These are phyloP conservation scores for Champsocephalus gunnari DNA, from an alignment of 2,797 vertebrate genomes.

Conservation along the genomic window DNA sequence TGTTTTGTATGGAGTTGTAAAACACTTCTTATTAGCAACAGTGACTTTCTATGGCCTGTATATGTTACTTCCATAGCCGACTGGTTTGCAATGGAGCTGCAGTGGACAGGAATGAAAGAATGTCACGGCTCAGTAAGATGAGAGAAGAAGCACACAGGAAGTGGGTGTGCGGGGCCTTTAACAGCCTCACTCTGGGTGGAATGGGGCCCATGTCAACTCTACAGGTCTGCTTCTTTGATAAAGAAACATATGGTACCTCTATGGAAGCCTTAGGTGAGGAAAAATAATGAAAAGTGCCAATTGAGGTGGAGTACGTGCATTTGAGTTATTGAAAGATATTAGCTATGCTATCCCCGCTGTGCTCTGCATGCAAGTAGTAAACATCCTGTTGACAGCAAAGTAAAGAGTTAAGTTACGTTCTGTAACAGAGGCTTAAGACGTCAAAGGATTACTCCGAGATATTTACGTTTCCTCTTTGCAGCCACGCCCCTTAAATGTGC, in stretches of 20 bases:
- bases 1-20: slow-evolving; percentile 2
- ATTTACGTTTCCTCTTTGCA: slow-evolving; percentile 59
- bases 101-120: slow-evolving; percentile 66
- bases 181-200: slow-evolving; percentile 42
- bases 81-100: slow-evolving; percentile 37
- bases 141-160: slow-evolving; percentile 62
- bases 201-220: slow-evolving; percentile 30
- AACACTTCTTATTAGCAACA: slow-evolving; percentile 9
- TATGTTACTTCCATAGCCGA: slow-evolving; percentile 33
- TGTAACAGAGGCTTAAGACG: slow-evolving; percentile 45
- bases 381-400: slow-evolving; percentile 55
- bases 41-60: slow-evolving; percentile 17
- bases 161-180: slow-evolving; percentile 46
- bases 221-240: slow-evolving; percentile 45
- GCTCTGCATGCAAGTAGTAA: slow-evolving; percentile 18
- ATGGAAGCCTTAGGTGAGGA: slow-evolving; percentile 25
- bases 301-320: slow-evolving; percentile 2
- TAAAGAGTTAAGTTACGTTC: slow-evolving; percentile 47
- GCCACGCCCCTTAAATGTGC: slow-evolving; percentile 55
- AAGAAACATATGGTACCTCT: slow-evolving; percentile 26
- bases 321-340: slow-evolving; percentile 20
- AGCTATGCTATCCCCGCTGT: slow-evolving; percentile 21
- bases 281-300: slow-evolving; percentile 6
- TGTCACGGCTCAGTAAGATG: slow-evolving; percentile 62
- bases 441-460: slow-evolving; percentile 54